Evolutionary conservation across 2,113 vertebrate genomes (phyloP).

Genomic region (Clinocottus analis): DNA sequence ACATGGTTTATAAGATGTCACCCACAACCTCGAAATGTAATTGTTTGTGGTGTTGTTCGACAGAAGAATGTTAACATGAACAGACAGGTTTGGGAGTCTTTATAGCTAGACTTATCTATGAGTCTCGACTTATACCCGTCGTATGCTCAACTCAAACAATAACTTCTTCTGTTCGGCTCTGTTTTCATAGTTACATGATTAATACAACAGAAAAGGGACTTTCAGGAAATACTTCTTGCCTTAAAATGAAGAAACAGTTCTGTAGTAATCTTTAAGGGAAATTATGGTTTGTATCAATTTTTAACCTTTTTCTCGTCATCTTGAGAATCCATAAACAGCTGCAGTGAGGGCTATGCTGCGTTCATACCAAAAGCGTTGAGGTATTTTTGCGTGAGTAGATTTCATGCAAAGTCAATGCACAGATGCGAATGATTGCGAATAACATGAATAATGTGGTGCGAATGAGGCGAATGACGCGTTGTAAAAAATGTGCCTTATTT

Average conservation of each 20-base stretch:
- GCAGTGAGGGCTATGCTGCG: neutral
- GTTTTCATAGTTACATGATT: neutral
- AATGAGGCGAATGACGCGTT: too few species aligned
- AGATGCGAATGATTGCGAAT: too few species aligned
- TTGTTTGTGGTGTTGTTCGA: neutral
- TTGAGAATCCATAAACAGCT: neutral
- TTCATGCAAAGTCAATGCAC: too few species aligned
- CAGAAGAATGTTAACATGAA: neutral
- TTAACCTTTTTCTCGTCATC: neutral
- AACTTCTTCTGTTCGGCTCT: neutral
- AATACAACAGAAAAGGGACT: neutral
- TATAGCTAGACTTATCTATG: neutral
- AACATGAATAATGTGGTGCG: too few species aligned
- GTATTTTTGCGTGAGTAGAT: too few species aligned
- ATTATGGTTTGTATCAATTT: neutral
- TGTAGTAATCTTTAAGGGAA: neutral
- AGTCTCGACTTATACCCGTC: too few species aligned
- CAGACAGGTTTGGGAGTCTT: neutral
- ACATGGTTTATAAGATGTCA: neutral
- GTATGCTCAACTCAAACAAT: neutral
- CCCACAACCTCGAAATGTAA: neutral
- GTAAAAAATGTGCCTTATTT: too few species aligned
- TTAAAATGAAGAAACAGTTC: neutral
- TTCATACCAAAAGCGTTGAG: too few species aligned
- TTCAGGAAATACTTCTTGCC: neutral